Evolutionary conservation across 2,888 invertebrate genomes (phyloP).

Genomic region (Margaritifera margaritifera): DNA sequence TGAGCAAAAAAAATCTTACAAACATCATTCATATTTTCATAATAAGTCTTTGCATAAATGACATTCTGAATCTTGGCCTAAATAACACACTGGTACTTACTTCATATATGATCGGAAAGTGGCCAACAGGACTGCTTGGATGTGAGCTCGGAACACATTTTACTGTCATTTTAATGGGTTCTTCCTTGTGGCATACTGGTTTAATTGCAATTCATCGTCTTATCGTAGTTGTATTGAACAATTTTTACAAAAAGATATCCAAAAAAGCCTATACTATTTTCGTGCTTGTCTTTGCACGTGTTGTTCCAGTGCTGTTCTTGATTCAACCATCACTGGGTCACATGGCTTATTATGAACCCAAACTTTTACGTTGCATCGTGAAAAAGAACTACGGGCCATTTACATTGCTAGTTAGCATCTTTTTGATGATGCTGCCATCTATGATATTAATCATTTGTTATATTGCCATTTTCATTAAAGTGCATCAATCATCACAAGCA

Average conservation of each 20-base stretch:
- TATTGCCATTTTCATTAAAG: conserved; percentile 68
- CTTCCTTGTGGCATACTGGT: conserved; percentile 69
- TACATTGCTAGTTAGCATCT: conserved; percentile 63
- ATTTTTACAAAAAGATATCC: conserved; percentile 67
- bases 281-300: conserved; percentile 64
- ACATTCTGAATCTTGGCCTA: conserved; percentile 64
- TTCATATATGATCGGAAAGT: conserved; percentile 64
- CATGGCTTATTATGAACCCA: conserved; percentile 67
- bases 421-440: conserved; percentile 70
- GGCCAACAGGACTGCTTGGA: conserved; percentile 62
- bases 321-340: conserved; percentile 64
- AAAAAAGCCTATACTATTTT: conserved; percentile 67
- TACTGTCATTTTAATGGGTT: conserved; percentile 67
- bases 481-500: conserved; percentile 61
- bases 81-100: conserved; percentile 66
- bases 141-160: conserved; percentile 69
- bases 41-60: conserved; percentile 69
- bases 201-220: conserved; percentile 70
- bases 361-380: conserved; percentile 66
- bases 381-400: conserved; percentile 63
- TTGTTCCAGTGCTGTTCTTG: conserved; percentile 65
- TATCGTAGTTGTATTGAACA: conserved; percentile 68
- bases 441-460: conserved; percentile 68
- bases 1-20: conserved; percentile 51
- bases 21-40: conserved; percentile 70